Conservation (phyloP, 2,888 invertebrate species). For the Flexamia atlantica region DNA sequence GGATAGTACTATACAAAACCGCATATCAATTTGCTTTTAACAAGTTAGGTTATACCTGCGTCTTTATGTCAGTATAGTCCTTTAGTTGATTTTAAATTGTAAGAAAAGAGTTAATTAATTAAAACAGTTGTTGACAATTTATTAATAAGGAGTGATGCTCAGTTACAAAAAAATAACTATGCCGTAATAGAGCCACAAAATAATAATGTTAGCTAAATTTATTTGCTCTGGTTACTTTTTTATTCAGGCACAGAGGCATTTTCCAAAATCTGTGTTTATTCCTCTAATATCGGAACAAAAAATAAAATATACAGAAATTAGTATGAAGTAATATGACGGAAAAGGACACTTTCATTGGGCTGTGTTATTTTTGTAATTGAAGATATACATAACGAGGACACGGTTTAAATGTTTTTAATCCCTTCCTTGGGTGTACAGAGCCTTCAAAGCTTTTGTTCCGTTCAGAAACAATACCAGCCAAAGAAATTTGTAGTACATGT, state of each 20-base stretch:
- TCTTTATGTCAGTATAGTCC: background rate
- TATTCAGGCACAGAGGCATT: slow-evolving; percentile 20
- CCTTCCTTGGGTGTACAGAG: background rate
- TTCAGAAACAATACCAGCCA: background rate
- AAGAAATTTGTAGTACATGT: background rate
- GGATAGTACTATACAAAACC: slow-evolving; percentile 47
- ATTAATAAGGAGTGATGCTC: background rate
- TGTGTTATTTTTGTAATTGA: background rate
- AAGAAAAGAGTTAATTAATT: background rate
- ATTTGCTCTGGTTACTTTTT: background rate
- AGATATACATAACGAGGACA: background rate
- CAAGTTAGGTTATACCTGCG: background rate
- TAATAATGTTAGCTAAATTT: background rate
- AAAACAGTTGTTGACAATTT: background rate
- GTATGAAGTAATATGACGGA: background rate
- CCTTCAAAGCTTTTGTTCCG: background rate
- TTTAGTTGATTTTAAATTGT: background rate
- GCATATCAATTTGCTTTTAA: slow-evolving; percentile 27
- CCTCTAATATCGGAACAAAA: background rate
- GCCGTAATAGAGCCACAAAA: background rate
- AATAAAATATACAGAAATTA: background rate
- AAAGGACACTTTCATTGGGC: slow-evolving; percentile 16
- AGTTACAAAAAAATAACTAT: background rate
- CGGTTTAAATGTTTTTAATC: no score
- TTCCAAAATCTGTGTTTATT: background rate